Percentiles rank a stretch among this genome's conserved stretches.
Conservation (phyloP, 2,113 vertebrate species). For the Trichechus manatus region DNA sequence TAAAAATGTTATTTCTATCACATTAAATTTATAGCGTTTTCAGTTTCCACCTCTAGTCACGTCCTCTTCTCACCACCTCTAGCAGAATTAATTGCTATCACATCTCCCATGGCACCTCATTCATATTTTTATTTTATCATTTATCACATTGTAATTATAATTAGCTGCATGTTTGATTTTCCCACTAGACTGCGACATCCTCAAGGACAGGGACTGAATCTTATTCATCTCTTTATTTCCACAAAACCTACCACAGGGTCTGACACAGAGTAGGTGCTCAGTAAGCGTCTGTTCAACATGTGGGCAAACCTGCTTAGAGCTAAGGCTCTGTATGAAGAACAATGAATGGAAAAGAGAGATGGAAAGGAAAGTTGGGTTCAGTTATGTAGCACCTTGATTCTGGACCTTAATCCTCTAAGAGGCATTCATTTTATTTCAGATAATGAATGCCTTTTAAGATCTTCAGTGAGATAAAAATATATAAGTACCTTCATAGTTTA, state of each 20-base stretch:
- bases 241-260: neutral
- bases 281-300: neutral
- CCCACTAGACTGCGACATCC: conserved; percentile 25
- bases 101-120: conserved; percentile 43
- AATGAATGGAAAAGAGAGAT: neutral
- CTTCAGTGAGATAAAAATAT: neutral
- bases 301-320: neutral
- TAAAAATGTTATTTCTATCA: conserved; percentile 49
- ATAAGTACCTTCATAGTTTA: neutral
- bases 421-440: neutral
- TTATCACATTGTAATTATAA: conserved; percentile 66
- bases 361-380: no score
- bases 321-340: neutral
- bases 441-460: neutral
- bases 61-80: conserved; percentile 46
- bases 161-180: conserved; percentile 65
- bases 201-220: conserved; percentile 58
- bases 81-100: conserved; percentile 70
- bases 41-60: conserved; percentile 37
- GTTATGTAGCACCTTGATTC: neutral
- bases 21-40: conserved; percentile 48
- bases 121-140: conserved; percentile 63
- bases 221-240: neutral
- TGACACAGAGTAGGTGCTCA: neutral
- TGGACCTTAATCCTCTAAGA: neutral